Evolutionary conservation across 2,797 vertebrate species (phyloP), one percentile per base, ranked within the genome.

Genomic region (Xiphorhynchus erythropygius): DNA sequence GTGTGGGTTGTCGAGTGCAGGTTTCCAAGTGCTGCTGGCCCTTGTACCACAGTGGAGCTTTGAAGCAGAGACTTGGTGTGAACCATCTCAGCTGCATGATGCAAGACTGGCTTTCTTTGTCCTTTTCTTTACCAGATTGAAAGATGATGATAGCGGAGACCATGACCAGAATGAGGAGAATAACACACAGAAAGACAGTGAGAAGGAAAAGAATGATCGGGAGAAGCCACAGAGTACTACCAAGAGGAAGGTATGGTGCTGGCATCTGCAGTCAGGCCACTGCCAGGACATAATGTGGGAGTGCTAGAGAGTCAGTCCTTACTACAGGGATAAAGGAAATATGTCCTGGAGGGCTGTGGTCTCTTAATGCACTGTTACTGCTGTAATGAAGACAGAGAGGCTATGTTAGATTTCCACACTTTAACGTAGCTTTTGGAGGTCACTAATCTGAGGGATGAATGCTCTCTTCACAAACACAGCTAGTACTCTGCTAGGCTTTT

Each of bases 101-200:
- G 10, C 9, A 63, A 70, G 13, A 46, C 28, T 71, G 21, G 4
- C 49, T 63, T 32, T 50, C 33, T 80, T 85, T 91, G 39, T 55
- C 78, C 2, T 52, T 84, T 62, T 57, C 21, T 74, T 73, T 37
- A 62, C 69, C 67, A 98, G 98, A 97, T 96, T 98, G 95, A 98
- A 98, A 97, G 98, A 98, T 96, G 98, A 98, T 47, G 98, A 98
- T 90, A 98, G 98, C 53, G 98, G 98, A 94, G 98, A 98, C 94
- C 98, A 98, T 89, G 98, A 98, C 95, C 98, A 98, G 96, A 98
- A 98, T 24, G 98, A 98, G 96, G 98, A 98, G 95, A 98, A 98
- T 97, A 98, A 97, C 97, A 98, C 98, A 98, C 98, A 98, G 98
- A 98, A 98, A 98, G 98, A 98, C 97, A 95, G 98, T 98, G 98